These are phyloP conservation scores for Petrocephalus schoutedeni DNA, from an alignment of 2,797 vertebrate species.

Conservation along the genomic window DNA sequence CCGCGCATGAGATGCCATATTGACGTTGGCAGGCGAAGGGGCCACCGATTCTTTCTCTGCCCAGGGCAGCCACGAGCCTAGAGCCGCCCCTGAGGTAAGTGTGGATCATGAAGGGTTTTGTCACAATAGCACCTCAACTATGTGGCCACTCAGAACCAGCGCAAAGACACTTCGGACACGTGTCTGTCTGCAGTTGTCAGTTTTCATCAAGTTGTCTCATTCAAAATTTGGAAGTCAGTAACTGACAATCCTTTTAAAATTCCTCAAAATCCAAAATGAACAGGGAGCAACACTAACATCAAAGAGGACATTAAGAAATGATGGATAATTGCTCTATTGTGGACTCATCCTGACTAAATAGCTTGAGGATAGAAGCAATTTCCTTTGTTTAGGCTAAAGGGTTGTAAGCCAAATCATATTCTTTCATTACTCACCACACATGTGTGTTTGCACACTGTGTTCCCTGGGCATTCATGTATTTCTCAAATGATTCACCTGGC, in stretches of 20 bases:
- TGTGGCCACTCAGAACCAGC: neutral
- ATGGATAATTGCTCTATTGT: neutral
- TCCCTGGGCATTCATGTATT: neutral
- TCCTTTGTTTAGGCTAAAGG: neutral
- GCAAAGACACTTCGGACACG: neutral
- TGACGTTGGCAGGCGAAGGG: no score
- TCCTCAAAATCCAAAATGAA: neutral
- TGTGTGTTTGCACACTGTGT: neutral
- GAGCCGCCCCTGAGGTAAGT: neutral
- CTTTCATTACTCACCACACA: neutral
- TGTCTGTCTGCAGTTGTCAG: neutral
- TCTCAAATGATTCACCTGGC: neutral
- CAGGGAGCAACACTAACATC: neutral
- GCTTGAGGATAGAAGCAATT: neutral
- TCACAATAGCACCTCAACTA: neutral
- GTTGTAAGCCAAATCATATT: neutral
- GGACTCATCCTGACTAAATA: neutral
- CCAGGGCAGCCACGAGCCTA: no score
- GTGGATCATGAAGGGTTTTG: neutral
- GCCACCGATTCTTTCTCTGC: no score
- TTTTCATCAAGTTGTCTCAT: neutral
- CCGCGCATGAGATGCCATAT: no score
- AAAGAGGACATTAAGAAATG: neutral
- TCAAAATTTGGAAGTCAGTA: neutral
- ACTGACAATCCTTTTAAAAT: neutral